Conservation (phyloP, 1,140 invertebrate species). For the Drosophila nigrodunni region DNA sequence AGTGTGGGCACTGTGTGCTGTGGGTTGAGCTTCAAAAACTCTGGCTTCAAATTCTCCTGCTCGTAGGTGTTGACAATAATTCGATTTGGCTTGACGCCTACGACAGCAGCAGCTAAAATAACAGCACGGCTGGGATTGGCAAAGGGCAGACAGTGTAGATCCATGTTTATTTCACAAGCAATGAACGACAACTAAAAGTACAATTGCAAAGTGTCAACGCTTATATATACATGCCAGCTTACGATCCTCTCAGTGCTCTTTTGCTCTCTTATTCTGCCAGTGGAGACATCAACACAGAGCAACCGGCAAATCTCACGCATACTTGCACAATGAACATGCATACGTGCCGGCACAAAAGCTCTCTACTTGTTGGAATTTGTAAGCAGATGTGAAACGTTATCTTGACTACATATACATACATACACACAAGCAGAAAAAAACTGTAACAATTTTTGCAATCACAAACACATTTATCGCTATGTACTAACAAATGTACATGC, state of each 20-base stretch:
- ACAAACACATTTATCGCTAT: slow-evolving; percentile 10
- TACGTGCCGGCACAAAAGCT: neutral
- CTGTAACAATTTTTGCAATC: neutral
- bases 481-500: neutral
- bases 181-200: neutral
- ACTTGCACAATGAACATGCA: neutral
- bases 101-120: slow-evolving; percentile 87
- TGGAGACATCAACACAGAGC: neutral
- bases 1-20: slow-evolving; percentile 88
- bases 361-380: neutral
- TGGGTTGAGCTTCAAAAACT: slow-evolving; percentile 87
- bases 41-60: slow-evolving; percentile 88
- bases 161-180: slow-evolving; percentile 44
- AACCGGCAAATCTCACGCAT: neutral
- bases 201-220: slow-evolving; percentile 2
- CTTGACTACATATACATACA: neutral
- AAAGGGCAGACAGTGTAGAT: slow-evolving; percentile 88
- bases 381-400: neutral
- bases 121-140: slow-evolving; percentile 89
- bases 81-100: slow-evolving; percentile 90
- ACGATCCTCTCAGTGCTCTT: neutral
- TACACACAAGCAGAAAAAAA: neutral
- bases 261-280: neutral
- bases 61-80: slow-evolving; percentile 87
- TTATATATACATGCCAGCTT: slow-evolving; percentile 7